Conservation (phyloP, 2,888 invertebrate genomes). For the Lycaena phlaeas region DNA sequence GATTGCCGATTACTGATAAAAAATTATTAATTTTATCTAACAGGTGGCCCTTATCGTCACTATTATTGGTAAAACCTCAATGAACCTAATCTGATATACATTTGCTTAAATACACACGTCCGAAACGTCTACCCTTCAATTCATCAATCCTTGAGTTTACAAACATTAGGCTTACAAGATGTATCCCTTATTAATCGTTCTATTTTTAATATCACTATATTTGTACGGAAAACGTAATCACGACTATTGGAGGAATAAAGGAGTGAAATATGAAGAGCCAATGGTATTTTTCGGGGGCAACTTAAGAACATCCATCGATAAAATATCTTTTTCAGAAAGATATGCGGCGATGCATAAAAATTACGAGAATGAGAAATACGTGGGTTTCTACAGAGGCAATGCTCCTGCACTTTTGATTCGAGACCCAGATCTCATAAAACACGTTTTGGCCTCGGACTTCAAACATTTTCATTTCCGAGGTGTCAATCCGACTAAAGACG, state of each 20-base stretch:
- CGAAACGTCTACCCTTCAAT: background rate
- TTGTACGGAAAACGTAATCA: conserved; percentile 35
- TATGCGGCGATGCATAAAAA: conserved; percentile 31
- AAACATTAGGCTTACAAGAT: too few species aligned
- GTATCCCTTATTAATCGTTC: background rate
- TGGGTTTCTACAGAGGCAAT: conserved; percentile 35
- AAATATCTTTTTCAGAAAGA: background rate
- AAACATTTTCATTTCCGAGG: conserved; percentile 34
- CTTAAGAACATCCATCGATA: conserved; percentile 3
- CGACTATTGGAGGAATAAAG: conserved; percentile 33
- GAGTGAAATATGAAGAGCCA: conserved; percentile 38
- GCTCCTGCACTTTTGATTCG: conserved; percentile 33
- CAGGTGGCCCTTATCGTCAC: too few species aligned
- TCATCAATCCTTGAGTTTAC: background rate
- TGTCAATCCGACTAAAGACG: conserved; percentile 27
- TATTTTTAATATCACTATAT: conserved; percentile 23
- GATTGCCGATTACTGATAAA: too few species aligned
- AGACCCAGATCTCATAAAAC: conserved; percentile 37
- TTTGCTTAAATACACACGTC: background rate
- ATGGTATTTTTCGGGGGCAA: conserved; percentile 32
- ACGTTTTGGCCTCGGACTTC: conserved; percentile 34
- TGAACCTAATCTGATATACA: background rate
- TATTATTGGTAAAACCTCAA: too few species aligned
- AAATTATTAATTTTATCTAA: too few species aligned
- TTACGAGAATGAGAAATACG: conserved; percentile 37